Conservation (phyloP, 2,113 vertebrate species). For the Sterrhoptilus dennistouni region DNA sequence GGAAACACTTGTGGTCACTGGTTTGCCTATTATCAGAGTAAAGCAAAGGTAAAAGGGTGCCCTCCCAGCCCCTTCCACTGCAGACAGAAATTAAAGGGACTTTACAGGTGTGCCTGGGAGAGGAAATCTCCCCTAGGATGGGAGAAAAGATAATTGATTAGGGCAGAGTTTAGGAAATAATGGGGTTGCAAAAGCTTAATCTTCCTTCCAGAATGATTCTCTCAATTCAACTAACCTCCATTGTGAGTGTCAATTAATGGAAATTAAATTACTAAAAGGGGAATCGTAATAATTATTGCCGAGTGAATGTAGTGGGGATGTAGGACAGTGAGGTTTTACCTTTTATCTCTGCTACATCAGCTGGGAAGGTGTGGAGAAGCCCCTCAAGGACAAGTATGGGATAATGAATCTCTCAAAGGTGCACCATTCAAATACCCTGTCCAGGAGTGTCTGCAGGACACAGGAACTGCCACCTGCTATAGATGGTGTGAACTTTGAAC, state of each 20-base stretch:
- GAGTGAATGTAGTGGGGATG: neutral
- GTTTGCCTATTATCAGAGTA: neutral
- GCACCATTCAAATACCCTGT: neutral
- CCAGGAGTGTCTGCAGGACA: neutral
- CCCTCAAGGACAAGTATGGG: neutral
- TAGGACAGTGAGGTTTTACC: neutral
- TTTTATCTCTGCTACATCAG: neutral
- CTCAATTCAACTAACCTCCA: conserved; percentile 19
- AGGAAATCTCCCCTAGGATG: neutral
- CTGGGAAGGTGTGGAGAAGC: neutral
- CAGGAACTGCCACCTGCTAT: rapidly evolving
- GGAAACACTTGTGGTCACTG: neutral
- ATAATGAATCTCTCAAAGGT: neutral
- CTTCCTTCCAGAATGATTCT: neutral
- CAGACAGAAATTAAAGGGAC: neutral
- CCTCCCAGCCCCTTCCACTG: neutral
- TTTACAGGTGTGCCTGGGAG: neutral
- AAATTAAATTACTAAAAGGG: conserved; percentile 27
- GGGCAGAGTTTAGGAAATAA: neutral
- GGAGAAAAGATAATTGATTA: neutral
- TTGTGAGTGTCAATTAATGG: neutral
- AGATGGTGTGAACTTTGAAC: neutral
- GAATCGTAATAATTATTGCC: neutral
- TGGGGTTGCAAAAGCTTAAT: neutral
- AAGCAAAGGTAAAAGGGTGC: neutral